A percentile compares a stretch with the other conserved stretches of the same genome.
Conservation (phyloP, 2,797 vertebrate species). For the Fistularia commersonii region DNA sequence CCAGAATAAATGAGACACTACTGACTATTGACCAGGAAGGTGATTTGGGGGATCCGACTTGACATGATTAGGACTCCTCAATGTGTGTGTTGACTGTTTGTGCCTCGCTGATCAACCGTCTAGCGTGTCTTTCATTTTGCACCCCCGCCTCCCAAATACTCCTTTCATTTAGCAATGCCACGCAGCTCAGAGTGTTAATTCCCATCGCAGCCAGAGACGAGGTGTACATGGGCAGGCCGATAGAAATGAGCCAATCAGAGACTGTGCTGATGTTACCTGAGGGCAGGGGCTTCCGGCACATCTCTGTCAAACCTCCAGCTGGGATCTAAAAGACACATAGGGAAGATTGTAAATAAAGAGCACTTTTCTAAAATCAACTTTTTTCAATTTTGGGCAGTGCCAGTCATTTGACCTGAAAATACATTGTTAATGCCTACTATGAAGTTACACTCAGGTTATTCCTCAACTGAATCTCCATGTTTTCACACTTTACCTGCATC, state of each 20-base stretch:
- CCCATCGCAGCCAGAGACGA: conserved; percentile 78
- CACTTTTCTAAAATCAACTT: too few relatives aligned
- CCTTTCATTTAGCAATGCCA: conserved; percentile 86
- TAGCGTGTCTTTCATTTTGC: conserved; percentile 85
- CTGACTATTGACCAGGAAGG: too few relatives aligned
- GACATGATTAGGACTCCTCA: conserved; percentile 41
- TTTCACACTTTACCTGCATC: too few relatives aligned
- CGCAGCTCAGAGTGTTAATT: conserved; percentile 80
- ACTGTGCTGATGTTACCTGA: conserved; percentile 80
- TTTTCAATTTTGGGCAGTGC: too few relatives aligned
- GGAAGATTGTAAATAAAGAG: too few relatives aligned
- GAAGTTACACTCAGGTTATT: too few relatives aligned
- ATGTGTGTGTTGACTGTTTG: conserved; percentile 67
- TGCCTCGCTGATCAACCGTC: conserved; percentile 85
- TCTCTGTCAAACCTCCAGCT: conserved; percentile 90
- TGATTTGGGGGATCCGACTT: background rate
- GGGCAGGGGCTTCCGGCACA: conserved; percentile 85
- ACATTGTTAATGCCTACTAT: too few relatives aligned
- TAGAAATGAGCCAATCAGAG: conserved; percentile 90
- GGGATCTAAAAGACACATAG: conserved; percentile 81
- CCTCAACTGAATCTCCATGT: too few relatives aligned
- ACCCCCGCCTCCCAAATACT: conserved; percentile 84
- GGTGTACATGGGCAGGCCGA: conserved; percentile 92
- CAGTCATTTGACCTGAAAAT: too few relatives aligned
- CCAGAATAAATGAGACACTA: too few relatives aligned